Percentiles rank a stretch among this genome's conserved stretches.
Evolutionary conservation across 2,888 invertebrate species (phyloP).

Genomic region (Acrobasis repandana): DNA sequence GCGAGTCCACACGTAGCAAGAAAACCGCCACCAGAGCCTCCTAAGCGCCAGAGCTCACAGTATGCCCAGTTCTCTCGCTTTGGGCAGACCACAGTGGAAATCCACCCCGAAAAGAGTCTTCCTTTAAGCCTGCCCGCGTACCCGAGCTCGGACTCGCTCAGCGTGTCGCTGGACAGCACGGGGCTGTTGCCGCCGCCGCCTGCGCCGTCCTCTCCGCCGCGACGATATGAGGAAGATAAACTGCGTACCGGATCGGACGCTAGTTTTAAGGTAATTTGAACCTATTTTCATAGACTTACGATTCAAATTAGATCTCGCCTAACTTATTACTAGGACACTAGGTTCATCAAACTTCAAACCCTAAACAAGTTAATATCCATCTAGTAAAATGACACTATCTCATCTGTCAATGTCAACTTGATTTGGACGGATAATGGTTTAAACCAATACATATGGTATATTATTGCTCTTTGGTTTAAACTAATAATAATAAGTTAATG

Average conservation of each 20-base stretch:
- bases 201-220: slow-evolving; percentile 85
- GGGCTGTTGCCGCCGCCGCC: slow-evolving; percentile 86
- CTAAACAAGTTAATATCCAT: no score
- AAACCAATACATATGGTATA: no score
- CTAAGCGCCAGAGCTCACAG: slow-evolving; percentile 86
- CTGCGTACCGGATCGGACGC: slow-evolving; percentile 90
- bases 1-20: slow-evolving; percentile 89
- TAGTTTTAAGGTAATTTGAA: slow-evolving; percentile 87
- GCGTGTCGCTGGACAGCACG: slow-evolving; percentile 85
- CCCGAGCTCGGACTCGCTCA: slow-evolving; percentile 85
- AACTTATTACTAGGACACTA: no score
- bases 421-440: no score
- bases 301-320: no score
- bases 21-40: slow-evolving; percentile 91
- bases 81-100: slow-evolving; percentile 85
- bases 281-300: background rate
- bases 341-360: no score
- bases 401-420: no score
- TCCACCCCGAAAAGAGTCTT: slow-evolving; percentile 81
- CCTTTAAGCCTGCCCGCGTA: slow-evolving; percentile 85
- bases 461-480: no score
- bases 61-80: slow-evolving; percentile 77
- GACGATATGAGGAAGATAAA: slow-evolving; percentile 71
- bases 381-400: no score
- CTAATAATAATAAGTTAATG: no score